Evolutionary conservation across 2,888 invertebrate species (phyloP).

Genomic region (Boloria selene): DNA sequence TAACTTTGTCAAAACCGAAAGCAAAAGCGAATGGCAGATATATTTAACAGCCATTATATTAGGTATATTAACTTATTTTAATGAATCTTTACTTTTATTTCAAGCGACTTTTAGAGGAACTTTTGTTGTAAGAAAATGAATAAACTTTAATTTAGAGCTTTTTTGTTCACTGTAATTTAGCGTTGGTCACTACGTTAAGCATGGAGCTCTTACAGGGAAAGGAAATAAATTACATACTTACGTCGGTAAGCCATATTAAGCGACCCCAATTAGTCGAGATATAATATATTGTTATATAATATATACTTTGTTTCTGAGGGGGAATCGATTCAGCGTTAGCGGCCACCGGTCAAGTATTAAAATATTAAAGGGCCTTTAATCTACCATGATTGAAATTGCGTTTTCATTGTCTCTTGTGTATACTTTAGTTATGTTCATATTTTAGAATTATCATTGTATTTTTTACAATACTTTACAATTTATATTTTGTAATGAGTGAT

Average conservation of each 20-base stretch:
- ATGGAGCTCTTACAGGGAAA: slow-evolving; percentile 56
- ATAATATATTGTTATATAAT: slow-evolving; percentile 74
- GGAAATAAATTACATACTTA: slow-evolving; percentile 80
- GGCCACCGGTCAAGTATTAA: slow-evolving; percentile 79
- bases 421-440: neutral
- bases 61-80: neutral
- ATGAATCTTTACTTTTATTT: too few species aligned
- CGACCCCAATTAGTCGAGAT: slow-evolving; percentile 80
- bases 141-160: slow-evolving; percentile 29
- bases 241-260: slow-evolving; percentile 80
- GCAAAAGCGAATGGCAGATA: neutral
- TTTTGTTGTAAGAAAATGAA: neutral
- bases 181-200: slow-evolving; percentile 39
- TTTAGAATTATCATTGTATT: neutral
- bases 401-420: slow-evolving; percentile 57
- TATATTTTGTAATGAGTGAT: neutral
- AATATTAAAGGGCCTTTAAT: slow-evolving; percentile 79
- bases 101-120: too few species aligned
- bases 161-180: slow-evolving; percentile 37
- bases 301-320: slow-evolving; percentile 69
- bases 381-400: slow-evolving; percentile 81
- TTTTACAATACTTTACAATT: neutral
- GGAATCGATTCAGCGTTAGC: slow-evolving; percentile 74
- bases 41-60: neutral
- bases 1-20: slow-evolving; percentile 39